Evolutionary conservation across 2,797 vertebrate species (phyloP).

Genomic region (Ptychobarbus kaznakovi): DNA sequence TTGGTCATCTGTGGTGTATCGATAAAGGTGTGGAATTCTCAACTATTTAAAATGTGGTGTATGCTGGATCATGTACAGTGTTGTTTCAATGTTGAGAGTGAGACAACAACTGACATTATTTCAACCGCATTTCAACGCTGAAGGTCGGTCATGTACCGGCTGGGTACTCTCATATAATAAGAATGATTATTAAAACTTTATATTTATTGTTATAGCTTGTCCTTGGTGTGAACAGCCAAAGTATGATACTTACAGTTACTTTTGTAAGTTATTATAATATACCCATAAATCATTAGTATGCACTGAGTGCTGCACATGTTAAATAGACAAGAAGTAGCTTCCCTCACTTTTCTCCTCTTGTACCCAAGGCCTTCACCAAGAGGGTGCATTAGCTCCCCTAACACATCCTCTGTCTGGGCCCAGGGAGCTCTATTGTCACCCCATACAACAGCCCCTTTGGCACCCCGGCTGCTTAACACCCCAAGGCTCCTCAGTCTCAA

Average conservation of each 20-base stretch:
- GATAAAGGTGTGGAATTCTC: too few species aligned
- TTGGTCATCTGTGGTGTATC: too few species aligned
- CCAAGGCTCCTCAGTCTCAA: conserved; percentile 84
- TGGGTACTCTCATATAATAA: too few species aligned
- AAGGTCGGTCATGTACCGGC: too few species aligned
- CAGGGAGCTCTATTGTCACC: conserved; percentile 84
- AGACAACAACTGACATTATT: too few species aligned
- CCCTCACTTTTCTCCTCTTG: not conserved
- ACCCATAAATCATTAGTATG: conserved; percentile 4
- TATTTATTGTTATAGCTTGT: not conserved
- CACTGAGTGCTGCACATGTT: conserved; percentile 26
- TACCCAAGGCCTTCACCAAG: conserved; percentile 43
- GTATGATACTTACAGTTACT: not conserved
- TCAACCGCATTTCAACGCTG: too few species aligned
- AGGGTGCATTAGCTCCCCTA: conserved; percentile 83
- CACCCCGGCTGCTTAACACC: conserved; percentile 83
- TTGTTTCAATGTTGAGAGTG: too few species aligned
- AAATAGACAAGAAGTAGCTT: conserved; percentile 2
- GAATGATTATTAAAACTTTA: too few species aligned
- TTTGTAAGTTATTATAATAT: not conserved
- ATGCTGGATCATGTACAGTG: too few species aligned
- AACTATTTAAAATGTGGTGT: too few species aligned
- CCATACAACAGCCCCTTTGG: conserved; percentile 85
- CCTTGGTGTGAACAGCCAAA: not conserved
- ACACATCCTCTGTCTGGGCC: conserved; percentile 86